Evolutionary conservation across 2,797 vertebrate species (phyloP).

Genomic region (Eulemur albifrons): DNA sequence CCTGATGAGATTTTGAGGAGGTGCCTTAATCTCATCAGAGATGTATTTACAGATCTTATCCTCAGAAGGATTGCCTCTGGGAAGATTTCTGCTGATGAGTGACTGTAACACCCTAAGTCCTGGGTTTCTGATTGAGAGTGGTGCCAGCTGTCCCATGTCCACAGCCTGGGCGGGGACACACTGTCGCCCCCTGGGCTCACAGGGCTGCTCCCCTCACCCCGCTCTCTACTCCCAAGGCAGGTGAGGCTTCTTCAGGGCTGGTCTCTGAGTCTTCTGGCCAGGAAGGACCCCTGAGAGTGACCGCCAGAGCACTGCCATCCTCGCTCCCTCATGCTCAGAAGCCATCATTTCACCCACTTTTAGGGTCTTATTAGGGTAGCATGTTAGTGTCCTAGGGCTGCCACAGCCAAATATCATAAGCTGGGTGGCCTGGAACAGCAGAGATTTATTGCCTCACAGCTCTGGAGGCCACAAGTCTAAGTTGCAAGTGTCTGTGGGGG

Average conservation of each 20-base stretch:
- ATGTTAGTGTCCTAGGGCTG: neutral
- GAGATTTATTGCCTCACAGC: neutral
- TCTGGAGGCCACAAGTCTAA: neutral
- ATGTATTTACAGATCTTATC: neutral
- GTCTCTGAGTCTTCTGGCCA: neutral
- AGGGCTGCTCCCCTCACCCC: rapidly evolving
- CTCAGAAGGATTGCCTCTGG: neutral
- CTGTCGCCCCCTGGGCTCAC: neutral
- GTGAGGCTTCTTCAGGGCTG: neutral
- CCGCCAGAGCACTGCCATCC: rapidly evolving
- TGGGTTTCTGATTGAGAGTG: neutral
- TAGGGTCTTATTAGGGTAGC: neutral
- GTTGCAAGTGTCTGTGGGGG: neutral
- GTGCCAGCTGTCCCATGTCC: neutral
- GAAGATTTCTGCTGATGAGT: neutral
- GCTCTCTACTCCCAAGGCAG: neutral
- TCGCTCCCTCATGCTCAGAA: neutral
- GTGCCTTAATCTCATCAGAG: neutral
- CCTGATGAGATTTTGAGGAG: neutral
- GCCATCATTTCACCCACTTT: neutral
- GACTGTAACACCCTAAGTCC: neutral
- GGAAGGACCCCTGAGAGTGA: neutral
- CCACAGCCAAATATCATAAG: neutral
- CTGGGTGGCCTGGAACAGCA: neutral
- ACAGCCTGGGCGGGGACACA: too few relatives aligned